Evolutionary conservation across 2,888 invertebrate species (phyloP), one percentile per base, ranked within the genome.

Genomic region (Pandemis corylana): DNA sequence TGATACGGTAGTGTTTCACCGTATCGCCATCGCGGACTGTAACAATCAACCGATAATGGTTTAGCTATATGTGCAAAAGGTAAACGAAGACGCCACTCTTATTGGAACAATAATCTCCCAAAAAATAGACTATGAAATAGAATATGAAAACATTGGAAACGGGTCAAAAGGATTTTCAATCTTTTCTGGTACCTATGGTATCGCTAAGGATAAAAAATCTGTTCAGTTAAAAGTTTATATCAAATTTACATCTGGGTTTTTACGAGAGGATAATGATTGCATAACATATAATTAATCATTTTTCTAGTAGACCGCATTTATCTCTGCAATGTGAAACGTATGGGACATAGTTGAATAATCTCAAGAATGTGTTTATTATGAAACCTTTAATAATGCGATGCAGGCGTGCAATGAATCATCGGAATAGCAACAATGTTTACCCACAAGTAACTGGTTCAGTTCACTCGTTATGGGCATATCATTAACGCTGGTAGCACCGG

Each of bases 1-100:
- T 96, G 90, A 99, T 99, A 88, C 99, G 97, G 95, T 99, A 99
- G 95, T 99, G 99, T 90, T 99, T 99, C 77, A 99, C 99, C 68
- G 99, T 99, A 92, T 99, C 99, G 79, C 99, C 99, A 95, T 99
- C 99, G 81, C 99, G 97, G 80, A 99, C 99, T 98, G 94, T 73
- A 95, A 94, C 84, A 82, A 82, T 28, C 59, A 59, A 28, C 5
- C 28, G 12, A 12, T 59, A 20, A 2, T 12, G 12, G 59, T 28
- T 46, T 59, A 59, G 20, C 15, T 56, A 46, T 36, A 36, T 4
- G 28, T 36, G 28, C 12, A 46, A 46, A 10, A 46, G 10, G 46
- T 12, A 46, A 10, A 46, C 5, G 56, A 56, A 9, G 20, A 56
- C 9, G 20, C 2, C 6, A 53, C 53, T 12, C 51, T 51, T 13